Evolutionary conservation across 1,140 invertebrate genomes (phyloP), one percentile per base, ranked within the genome.

Genomic region (Belonocnema kinseyi): DNA sequence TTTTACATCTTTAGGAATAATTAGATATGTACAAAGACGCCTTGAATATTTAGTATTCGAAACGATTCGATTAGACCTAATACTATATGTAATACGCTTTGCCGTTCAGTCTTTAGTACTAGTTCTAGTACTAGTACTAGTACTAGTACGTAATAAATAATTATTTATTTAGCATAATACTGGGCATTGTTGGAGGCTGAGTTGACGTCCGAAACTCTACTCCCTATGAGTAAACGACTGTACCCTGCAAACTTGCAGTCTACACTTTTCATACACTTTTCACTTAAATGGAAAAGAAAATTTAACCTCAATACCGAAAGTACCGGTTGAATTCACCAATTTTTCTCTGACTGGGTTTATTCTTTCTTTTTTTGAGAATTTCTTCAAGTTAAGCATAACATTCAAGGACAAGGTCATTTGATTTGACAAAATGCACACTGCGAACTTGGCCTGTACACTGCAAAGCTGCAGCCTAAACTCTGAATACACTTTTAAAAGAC

Each of bases 31-130:
- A 81, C 77, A 79, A 78, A 61, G 78, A 54, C 52, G 50, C 51
- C 51, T 75, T 51, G 33, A 53, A 53, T 61, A 78, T 75, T 66
- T 6, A 56, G 54, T 77, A 75, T 75, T 46, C 50, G 14, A 52
- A 50, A 73, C 56, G 46, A 76, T 79, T 76, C 70, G 66, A 74
- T 53, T 73, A 72, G 72, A 61, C 16, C 73, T 75, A 78, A 76
- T 79, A 80, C 70, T 80, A 75, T 74, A 66, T 77, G 52, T 79
- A 81, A 83, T 71, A 54, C 53, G 75, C 76, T 78, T 76, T 77
- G 78, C 77, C 85, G 73, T 75, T 88, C 88, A 88, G 87, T 89
- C 87, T 88, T 88, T 86, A 84, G 73, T 85, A 82, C 82, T 33
- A 26, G 26, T 26, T 26, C 26, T 26, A 33, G 26, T 33, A 33